A percentile compares a stretch with the other conserved stretches of the same genome.
Conservation (phyloP, 2,797 vertebrate genomes). For the Anguilla obscura region DNA sequence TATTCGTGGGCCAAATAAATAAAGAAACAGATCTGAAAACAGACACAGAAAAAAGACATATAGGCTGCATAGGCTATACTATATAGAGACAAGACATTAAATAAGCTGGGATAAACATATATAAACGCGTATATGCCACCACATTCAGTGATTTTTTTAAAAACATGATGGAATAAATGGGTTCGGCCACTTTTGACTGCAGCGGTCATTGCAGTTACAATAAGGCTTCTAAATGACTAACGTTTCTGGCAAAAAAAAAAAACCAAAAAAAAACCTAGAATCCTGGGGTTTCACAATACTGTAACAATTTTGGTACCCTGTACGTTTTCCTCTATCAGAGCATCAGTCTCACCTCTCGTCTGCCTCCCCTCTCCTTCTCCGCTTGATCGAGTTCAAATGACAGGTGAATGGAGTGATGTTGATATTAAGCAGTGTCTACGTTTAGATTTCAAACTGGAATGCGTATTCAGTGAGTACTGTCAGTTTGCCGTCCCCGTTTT, state of each 20-base stretch:
- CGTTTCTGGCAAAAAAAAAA: neutral
- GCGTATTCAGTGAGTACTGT: neutral
- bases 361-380: constrained; percentile 54
- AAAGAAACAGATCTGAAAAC: neutral
- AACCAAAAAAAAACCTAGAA: neutral
- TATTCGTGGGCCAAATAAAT: neutral
- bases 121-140: constrained; percentile 64
- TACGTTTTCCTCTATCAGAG: constrained; percentile 62
- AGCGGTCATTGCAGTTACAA: neutral
- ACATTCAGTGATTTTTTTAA: constrained; percentile 55
- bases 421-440: constrained; percentile 25
- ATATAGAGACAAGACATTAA: constrained; percentile 19
- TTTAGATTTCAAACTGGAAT: neutral
- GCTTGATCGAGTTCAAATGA: constrained; percentile 42
- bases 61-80: constrained; percentile 39
- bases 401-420: constrained; percentile 25
- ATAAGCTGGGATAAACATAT: constrained; percentile 31
- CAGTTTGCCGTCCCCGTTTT: constrained; percentile 64
- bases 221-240: neutral
- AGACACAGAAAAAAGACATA: constrained; percentile 25
- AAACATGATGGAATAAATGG: constrained; percentile 20
- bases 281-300: constrained; percentile 63
- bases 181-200: constrained; percentile 29
- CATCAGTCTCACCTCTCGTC: constrained; percentile 71
- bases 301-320: constrained; percentile 66